Base-by-base conservation (phyloP, 2,113 vertebrate species). In the Silurus meridionalis region DNA sequence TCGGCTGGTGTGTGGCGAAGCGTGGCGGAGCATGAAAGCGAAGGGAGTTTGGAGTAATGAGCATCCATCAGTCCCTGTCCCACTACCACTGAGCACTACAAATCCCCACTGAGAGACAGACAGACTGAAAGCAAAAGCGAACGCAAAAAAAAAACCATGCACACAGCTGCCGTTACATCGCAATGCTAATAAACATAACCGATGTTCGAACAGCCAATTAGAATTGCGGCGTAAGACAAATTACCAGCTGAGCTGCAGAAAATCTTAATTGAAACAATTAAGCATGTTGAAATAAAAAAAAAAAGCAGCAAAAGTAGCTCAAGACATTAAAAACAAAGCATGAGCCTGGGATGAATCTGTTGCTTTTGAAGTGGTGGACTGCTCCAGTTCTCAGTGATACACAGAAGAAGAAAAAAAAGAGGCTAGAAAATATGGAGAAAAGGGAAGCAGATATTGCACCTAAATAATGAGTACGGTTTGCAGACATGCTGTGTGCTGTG, bases 21-120 rank as follows among this genome's bases (percentile, higher is more conserved):
- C 84, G 19, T 89, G 90, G 89, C 87, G 21, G 88, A 85, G 87
- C 88, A 89, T 93, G 86, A 91, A 90, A 93, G 91, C 79, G 2
- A 71, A 63, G 81, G 63, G 83, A 87, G 82, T 84, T 85, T 74
- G 85, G 87, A 85, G 88, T 92, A 89, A 93, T 91, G 88, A 91
- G 87, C 86, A 85, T 85, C 87, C 87, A 91, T 93, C 93, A 90
- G 87, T 86, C 88, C 89, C 60, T 87, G 90, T 80, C 82, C 88
- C 89, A 91, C 88, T 91, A 88, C 90, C 88, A 91, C 89, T 28
- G 77, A 83, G 50, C 64, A 86, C 74, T 85, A 79, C 80, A 88
- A 87, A 79, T 88, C 88, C 88, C 91, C 83, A 85, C 89, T 85
- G 91, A 83, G 89, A 82, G 88, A 85, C 80, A 78, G 67, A 37